These are phyloP conservation scores for Coregonus sp. DNA, from an alignment of 2,797 vertebrate genomes.

Conservation along the genomic window DNA sequence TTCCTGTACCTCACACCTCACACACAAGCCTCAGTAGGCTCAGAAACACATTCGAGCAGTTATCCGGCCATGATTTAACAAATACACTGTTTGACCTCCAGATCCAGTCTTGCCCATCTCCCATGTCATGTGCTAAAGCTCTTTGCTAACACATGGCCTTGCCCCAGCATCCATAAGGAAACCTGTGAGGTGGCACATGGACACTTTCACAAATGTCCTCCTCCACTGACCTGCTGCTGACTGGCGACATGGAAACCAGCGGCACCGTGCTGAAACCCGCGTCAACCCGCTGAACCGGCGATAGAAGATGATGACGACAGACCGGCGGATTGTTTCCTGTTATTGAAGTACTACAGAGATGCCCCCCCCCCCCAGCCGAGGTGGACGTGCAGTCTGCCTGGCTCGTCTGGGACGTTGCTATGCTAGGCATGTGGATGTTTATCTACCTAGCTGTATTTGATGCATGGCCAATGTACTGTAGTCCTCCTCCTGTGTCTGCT, in stretches of 20 bases:
- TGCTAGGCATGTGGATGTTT: slow-evolving; percentile 24
- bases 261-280: slow-evolving; percentile 69
- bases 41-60: no score
- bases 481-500: neutral
- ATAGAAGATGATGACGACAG: slow-evolving; percentile 67
- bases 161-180: slow-evolving; percentile 70
- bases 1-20: no score
- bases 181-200: slow-evolving; percentile 41
- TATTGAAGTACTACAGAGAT: slow-evolving; percentile 53
- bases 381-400: slow-evolving; percentile 48
- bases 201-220: slow-evolving; percentile 39
- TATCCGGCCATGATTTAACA: no score
- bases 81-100: no score
- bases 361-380: slow-evolving; percentile 7
- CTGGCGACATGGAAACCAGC: slow-evolving; percentile 71
- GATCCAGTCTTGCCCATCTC: neutral
- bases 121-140: slow-evolving; percentile 10
- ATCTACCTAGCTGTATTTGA: slow-evolving; percentile 26
- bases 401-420: neutral
- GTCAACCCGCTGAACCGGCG: slow-evolving; percentile 59
- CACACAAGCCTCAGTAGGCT: no score
- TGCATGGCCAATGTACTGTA: slow-evolving; percentile 42
- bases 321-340: slow-evolving; percentile 77
- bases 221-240: slow-evolving; percentile 42
- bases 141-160: slow-evolving; percentile 45